Base-by-base conservation (phyloP, 2,888 invertebrate species). In the Andricus curvator region DNA sequence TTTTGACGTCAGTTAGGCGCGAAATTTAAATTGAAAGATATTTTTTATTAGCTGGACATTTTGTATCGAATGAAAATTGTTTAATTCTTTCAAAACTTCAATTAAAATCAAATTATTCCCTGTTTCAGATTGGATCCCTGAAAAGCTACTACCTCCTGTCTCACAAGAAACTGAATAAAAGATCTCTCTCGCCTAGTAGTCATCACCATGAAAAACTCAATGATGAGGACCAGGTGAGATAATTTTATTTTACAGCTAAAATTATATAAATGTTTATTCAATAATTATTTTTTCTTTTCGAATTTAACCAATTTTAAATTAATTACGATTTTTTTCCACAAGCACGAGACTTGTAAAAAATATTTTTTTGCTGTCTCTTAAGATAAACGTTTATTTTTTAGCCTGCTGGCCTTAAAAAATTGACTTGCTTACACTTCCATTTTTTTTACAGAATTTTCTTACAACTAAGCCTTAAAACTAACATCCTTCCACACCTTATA, bases 101-200 rank as follows among this genome's bases (percentile, higher is more conserved):
- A 56, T 22, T 67, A 5, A 48, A 56, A 56, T 51, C 78, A 56
- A 62, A 78, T 25, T 68, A 66, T 79, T 88, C 90, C 91, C 93
- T 94, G 90, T 96, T 96, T 82, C 96, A 99, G 98, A 97, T 99
- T 92, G 98, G 98, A 84, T 95, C 97, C 83, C 94, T 99, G 91
- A 96, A 96, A 90, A 96, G 96, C 88, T 98, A 96, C 93, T 99
- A 97, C 92, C 94, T 98, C 89, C 95, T 98, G 92, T 96, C 97
- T 90, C 98, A 98, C 93, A 95, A 96, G 86, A 96, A 95, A 88
- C 94, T 99, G 81, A 95, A 96, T 91, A 98, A 98, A 93, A 95
- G 99, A 85, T 98, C 98, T 17, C 93, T 96, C 78, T 95, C 95
- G 86, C 95, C 95, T 82, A 97, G 96, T 93, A 95, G 95, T 88